A percentile compares a stretch with the other conserved stretches of the same genome.
These are phyloP conservation scores for Teleogryllus occipitalis DNA, from an alignment of 1,140 invertebrate species.

Conservation along the genomic window DNA sequence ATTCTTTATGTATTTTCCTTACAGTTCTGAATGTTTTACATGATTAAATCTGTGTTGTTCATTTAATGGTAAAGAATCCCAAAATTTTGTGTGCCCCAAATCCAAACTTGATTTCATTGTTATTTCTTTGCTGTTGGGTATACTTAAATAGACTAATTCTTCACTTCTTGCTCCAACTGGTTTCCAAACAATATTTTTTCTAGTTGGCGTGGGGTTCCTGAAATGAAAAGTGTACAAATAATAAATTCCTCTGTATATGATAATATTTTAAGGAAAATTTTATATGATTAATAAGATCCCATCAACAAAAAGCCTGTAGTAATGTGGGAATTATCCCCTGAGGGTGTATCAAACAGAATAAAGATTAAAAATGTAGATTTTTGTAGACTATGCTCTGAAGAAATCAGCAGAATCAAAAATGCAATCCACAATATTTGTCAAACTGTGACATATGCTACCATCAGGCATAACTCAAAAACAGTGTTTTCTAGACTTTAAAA, in stretches of 20 bases:
- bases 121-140: slow-evolving; percentile 37
- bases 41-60: slow-evolving; percentile 29
- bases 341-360: not conserved
- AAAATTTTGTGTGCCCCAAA: slow-evolving; percentile 45
- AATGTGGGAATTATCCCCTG: not conserved
- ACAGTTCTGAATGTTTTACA: too few species aligned
- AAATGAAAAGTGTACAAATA: slow-evolving; percentile 23
- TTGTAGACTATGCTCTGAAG: not conserved
- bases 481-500: too few species aligned
- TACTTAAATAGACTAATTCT: slow-evolving; percentile 42
- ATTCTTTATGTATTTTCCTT: too few species aligned
- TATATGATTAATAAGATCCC: not conserved
- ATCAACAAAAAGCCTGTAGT: not conserved
- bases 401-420: not conserved
- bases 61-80: slow-evolving; percentile 44
- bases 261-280: slow-evolving; percentile 4
- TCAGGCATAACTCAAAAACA: too few species aligned
- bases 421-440: too few species aligned
- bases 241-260: slow-evolving; percentile 8
- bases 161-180: slow-evolving; percentile 33
- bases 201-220: slow-evolving; percentile 33
- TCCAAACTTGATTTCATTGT: slow-evolving; percentile 38
- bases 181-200: slow-evolving; percentile 31
- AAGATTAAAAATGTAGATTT: not conserved
- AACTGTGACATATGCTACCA: too few species aligned